phyloP scores from a whole-genome alignment of 2,888 invertebrate species.

The Plebejus anna region DNA sequence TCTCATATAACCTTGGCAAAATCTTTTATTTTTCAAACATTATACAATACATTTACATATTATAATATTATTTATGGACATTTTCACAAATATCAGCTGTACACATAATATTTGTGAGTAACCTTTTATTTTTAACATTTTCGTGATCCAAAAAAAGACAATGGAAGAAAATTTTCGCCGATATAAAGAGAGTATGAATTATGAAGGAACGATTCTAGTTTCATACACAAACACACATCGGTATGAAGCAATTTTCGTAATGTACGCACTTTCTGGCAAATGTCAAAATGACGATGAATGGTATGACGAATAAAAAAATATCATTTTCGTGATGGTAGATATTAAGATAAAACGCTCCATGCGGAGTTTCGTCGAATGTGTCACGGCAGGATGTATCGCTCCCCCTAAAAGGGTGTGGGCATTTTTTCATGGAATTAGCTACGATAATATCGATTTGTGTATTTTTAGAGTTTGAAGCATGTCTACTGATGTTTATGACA shows the following conservation, averaged over 20 bases:
- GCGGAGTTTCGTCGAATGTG: not conserved
- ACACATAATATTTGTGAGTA: too few species aligned
- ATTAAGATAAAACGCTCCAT: constrained; percentile 21
- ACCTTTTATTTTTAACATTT: too few species aligned
- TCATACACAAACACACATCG: not conserved
- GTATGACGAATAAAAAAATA: constrained; percentile 13
- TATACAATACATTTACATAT: too few species aligned
- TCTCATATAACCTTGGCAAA: too few species aligned
- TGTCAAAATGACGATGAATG: not conserved
- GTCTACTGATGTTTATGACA: too few species aligned
- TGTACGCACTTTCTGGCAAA: constrained; percentile 11
- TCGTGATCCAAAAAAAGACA: not conserved
- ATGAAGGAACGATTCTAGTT: not conserved
- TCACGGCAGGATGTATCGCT: not conserved
- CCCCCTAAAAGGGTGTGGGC: not conserved
- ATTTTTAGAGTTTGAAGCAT: not conserved
- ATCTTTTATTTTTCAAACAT: too few species aligned
- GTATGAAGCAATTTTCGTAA: constrained; percentile 1
- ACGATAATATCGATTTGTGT: not conserved
- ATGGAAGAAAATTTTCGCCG: too few species aligned
- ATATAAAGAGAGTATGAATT: not conserved
- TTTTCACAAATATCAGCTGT: too few species aligned
- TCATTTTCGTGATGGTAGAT: constrained; percentile 1
- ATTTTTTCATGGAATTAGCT: not conserved
- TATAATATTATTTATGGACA: too few species aligned